Conservation (phyloP, 1,140 invertebrate species). For the Plutomurus gul region DNA sequence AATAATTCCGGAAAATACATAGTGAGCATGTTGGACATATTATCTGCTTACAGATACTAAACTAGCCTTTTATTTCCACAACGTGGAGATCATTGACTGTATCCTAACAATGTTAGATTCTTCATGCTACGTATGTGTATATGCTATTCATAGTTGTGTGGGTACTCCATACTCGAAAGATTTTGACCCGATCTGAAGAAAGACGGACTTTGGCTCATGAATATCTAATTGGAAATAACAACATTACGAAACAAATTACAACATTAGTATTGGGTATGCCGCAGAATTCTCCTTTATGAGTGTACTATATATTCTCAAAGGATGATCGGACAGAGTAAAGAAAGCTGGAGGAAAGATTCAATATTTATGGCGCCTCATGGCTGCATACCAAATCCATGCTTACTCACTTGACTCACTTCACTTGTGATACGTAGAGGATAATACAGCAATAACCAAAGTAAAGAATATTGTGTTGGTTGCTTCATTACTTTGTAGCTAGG, state of each 20-base stretch:
- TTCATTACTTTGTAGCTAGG: too few species aligned
- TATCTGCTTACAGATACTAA: background rate
- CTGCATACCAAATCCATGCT: slow-evolving; percentile 20
- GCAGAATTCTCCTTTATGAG: slow-evolving; percentile 17
- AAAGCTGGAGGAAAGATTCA: slow-evolving; percentile 7
- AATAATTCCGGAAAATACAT: too few species aligned
- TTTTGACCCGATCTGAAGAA: background rate
- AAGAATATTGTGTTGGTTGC: background rate
- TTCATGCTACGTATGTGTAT: too few species aligned
- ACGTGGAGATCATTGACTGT: too few species aligned
- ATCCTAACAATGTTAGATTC: too few species aligned
- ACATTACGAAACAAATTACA: slow-evolving; percentile 8
- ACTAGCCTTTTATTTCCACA: too few species aligned
- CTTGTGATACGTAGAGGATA: background rate
- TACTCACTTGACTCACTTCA: background rate
- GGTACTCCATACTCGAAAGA: background rate
- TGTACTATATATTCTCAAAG: background rate
- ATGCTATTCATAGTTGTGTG: background rate
- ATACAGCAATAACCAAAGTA: background rate
- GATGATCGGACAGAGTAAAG: background rate
- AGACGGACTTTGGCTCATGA: slow-evolving; percentile 33
- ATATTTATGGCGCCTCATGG: slow-evolving; percentile 33
- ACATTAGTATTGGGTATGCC: slow-evolving; percentile 5
- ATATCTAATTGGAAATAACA: slow-evolving; percentile 43
- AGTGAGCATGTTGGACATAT: background rate